phyloP scores from a whole-genome alignment of 64 coral and sea anemone genomes.

The Platygyra sinensis region DNA sequence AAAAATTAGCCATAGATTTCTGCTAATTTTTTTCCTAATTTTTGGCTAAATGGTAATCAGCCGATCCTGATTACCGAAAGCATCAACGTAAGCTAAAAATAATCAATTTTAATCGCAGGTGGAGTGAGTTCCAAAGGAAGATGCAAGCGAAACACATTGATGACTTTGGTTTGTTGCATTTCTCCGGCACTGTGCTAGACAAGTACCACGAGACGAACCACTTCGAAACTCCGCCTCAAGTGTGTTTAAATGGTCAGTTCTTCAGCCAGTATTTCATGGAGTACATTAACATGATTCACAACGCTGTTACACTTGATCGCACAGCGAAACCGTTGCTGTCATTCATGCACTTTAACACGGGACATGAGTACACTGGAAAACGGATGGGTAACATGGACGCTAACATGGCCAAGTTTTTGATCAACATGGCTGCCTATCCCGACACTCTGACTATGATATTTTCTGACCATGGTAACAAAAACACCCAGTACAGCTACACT shows the following conservation, averaged over 20 bases:
- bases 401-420: slow-evolving; percentile 33
- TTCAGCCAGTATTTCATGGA: slow-evolving; percentile 70
- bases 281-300: slow-evolving; percentile 45
- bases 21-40: too few relatives aligned
- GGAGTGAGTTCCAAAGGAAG: slow-evolving; percentile 51
- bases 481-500: slow-evolving; percentile 18
- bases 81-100: too few relatives aligned
- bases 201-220: slow-evolving; percentile 60
- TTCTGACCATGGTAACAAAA: slow-evolving; percentile 59
- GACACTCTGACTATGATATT: slow-evolving; percentile 56
- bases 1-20: too few relatives aligned
- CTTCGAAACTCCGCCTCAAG: slow-evolving; percentile 55
- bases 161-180: slow-evolving; percentile 65
- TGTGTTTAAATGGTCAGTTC: slow-evolving; percentile 77
- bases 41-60: too few relatives aligned
- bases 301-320: background rate
- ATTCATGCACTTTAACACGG: slow-evolving; percentile 54
- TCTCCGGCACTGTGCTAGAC: slow-evolving; percentile 63
- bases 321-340: slow-evolving; percentile 12
- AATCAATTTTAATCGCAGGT: slow-evolving; percentile 30
- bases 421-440: background rate
- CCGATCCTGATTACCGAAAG: too few relatives aligned
- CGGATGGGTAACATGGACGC: slow-evolving; percentile 26
- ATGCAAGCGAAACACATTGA: slow-evolving; percentile 67
- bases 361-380: slow-evolving; percentile 33